Evolutionary conservation across 2,797 vertebrate genomes (phyloP).

Genomic region (Notoglanidium macrostoma): DNA sequence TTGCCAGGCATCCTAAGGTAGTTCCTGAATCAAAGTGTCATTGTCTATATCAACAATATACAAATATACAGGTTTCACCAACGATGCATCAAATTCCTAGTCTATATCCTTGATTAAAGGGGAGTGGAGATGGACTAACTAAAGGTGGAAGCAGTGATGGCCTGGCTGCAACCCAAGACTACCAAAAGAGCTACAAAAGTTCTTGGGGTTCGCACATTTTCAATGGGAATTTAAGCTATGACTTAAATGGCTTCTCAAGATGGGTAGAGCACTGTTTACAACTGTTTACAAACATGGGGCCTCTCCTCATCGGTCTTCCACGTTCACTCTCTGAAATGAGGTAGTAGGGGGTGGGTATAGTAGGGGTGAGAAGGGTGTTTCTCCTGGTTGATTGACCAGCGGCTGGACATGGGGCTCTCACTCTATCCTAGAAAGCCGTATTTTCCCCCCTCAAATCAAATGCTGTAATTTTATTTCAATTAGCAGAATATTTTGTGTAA

Average conservation of each 20-base stretch:
- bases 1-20: background rate
- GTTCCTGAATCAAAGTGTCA: background rate
- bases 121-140: background rate
- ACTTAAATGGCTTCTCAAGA: constrained; percentile 53
- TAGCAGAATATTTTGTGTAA: constrained; percentile 62
- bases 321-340: background rate
- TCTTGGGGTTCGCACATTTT: background rate
- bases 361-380: background rate
- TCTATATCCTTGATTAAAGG: background rate
- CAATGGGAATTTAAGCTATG: background rate
- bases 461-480: constrained; percentile 65
- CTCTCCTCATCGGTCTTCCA: constrained; percentile 3
- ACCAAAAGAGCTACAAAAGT: background rate
- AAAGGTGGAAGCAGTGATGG: background rate
- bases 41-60: background rate
- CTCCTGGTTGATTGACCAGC: constrained; percentile 28
- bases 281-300: constrained; percentile 69
- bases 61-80: background rate
- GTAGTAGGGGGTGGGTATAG: background rate
- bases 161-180: background rate
- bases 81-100: background rate
- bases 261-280: constrained; percentile 73
- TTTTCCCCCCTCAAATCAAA: constrained; percentile 57
- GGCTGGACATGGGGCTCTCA: constrained; percentile 10
- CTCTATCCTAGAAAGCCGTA: constrained; percentile 30